Evolutionary conservation across 2,113 vertebrate species (phyloP), one percentile per base, ranked within the genome.

Genomic region (Apistogramma diplotaenia): DNA sequence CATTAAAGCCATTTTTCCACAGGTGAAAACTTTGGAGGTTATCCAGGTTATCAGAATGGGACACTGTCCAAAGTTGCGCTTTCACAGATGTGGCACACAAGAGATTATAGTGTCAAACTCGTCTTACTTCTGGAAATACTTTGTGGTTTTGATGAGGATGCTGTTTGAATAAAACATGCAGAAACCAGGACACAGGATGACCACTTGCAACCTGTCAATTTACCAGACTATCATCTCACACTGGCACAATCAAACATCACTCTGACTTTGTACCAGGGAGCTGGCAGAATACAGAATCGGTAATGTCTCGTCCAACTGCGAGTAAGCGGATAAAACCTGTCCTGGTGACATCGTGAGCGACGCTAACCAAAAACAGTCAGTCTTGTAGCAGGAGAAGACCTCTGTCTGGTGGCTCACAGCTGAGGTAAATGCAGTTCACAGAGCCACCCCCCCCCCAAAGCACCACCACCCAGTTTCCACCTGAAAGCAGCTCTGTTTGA

Each of bases 401-500:
- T 65, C 81, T 88, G 49, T 65, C 15, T 67, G 51, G 6, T 10
- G 33, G 54, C 27, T 46, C 49, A 3, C 13, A 65, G 61, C 2
- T 19, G 58, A 60, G 70, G 49, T 70, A 54, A 85, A 40, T 51
- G 46, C 40, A 21, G 85, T 76, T 81, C 61, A 84, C 6, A 7
- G 5, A 6, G 7, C 5, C 0, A 18, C 31, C 29, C 31, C 61
- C 31, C 1, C 16, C 23, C 16, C 16, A 33, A 16, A 23, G n/a
- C 61, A 65, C 9, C 16, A 19, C 40, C 53, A 70, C 35, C 21
- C 35, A 49, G 29, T 59, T 82, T 90, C 49, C 51, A 78, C 73
- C 71, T 59, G 71, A 78, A 62, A 76, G 58, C 25, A 23, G 79
- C 74, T 74, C 67, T 60, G 81, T 71, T 76, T 59, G 58, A 37